Conservation (phyloP, 2,888 invertebrate species). For the Mantis religiosa region DNA sequence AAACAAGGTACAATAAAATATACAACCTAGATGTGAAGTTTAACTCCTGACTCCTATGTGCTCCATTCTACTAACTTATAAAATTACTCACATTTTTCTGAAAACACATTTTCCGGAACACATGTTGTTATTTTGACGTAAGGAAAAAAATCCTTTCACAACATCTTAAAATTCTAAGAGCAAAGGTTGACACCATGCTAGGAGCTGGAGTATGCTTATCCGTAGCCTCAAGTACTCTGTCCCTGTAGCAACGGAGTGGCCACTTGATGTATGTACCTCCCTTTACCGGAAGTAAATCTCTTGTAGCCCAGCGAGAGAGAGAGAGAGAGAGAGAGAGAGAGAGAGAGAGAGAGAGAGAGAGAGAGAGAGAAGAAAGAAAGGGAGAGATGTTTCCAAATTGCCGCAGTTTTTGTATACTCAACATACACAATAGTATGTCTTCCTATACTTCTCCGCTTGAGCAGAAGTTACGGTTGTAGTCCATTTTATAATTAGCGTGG, state of each 20-base stretch:
- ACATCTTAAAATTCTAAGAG: background rate
- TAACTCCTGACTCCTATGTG: too few relatives aligned
- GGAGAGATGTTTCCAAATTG: background rate
- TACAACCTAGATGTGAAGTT: too few relatives aligned
- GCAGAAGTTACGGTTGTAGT: too few relatives aligned
- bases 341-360: background rate
- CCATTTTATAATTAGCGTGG: too few relatives aligned
- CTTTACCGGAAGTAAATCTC: background rate
- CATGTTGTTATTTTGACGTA: background rate
- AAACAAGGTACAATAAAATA: too few relatives aligned
- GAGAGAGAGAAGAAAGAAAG: too few relatives aligned
- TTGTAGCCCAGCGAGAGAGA: background rate
- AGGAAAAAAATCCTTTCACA: background rate
- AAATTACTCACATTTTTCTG: background rate
- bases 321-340: background rate
- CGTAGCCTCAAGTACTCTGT: background rate
- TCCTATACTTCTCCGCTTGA: too few relatives aligned
- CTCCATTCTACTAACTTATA: too few relatives aligned
- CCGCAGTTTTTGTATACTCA: background rate
- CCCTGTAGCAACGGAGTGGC: background rate
- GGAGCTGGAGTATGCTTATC: background rate
- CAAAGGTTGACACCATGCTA: background rate
- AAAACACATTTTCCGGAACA: background rate
- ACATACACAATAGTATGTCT: background rate
- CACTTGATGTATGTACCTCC: background rate